These are phyloP conservation scores for Escarpia spicata DNA, from an alignment of 2,888 invertebrate genomes.

Conservation along the genomic window DNA sequence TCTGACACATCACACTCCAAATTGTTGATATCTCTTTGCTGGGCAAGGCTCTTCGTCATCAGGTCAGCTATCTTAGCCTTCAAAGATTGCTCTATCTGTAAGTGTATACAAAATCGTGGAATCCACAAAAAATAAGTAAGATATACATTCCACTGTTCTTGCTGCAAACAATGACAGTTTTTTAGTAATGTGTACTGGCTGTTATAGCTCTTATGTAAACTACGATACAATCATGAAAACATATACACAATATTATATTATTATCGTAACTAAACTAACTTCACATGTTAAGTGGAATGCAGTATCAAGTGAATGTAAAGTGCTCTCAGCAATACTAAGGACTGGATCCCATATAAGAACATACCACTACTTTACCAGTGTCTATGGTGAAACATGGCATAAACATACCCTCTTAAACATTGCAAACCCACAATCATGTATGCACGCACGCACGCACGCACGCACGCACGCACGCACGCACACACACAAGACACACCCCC, in stretches of 20 bases:
- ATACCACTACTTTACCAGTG: background rate
- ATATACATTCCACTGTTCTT: too few species aligned
- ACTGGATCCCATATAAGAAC: too few species aligned
- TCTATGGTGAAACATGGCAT: background rate
- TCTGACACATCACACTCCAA: background rate
- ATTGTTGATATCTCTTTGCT: background rate
- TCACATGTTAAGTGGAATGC: too few species aligned
- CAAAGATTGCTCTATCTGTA: background rate
- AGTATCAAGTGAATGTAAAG: too few species aligned
- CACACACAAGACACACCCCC: background rate
- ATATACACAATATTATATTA: too few species aligned
- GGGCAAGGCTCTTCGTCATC: background rate
- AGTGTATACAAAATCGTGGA: background rate
- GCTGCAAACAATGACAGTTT: too few species aligned
- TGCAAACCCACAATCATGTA: background rate
- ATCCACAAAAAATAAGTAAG: too few species aligned
- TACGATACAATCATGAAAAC: too few species aligned
- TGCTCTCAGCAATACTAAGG: too few species aligned
- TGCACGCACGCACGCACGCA: background rate
- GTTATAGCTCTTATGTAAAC: too few species aligned
- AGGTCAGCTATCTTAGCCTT: slow-evolving; percentile 9
- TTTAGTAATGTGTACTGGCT: too few species aligned
- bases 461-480: background rate
- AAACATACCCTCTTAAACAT: background rate
- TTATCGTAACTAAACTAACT: too few species aligned